Evolutionary conservation across 1,140 invertebrate genomes (phyloP).

Genomic region (Idris sp.): DNA sequence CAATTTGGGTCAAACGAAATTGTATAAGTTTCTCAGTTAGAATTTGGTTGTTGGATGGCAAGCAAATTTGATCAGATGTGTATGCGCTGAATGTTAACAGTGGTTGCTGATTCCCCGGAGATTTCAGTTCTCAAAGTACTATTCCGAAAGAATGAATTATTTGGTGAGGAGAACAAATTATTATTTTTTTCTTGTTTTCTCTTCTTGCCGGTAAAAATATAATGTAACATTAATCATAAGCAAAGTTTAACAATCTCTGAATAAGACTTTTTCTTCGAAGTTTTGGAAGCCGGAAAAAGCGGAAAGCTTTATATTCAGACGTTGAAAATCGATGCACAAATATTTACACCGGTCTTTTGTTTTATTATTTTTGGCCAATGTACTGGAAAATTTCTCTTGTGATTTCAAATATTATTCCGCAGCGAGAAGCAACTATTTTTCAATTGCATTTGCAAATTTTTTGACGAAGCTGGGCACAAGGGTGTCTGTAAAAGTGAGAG

Average conservation of each 20-base stretch:
- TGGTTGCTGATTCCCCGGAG: neutral
- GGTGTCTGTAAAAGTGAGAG: too few relatives aligned
- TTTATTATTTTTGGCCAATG: slow-evolving; percentile 42
- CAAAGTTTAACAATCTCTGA: too few relatives aligned
- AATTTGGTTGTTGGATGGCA: slow-evolving; percentile 1
- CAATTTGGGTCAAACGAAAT: slow-evolving; percentile 17
- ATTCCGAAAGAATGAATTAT: too few relatives aligned
- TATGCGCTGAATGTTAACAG: slow-evolving; percentile 7
- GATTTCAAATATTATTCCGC: slow-evolving; percentile 38
- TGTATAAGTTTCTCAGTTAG: slow-evolving; percentile 18
- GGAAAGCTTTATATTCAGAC: slow-evolving; percentile 15
- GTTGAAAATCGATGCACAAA: slow-evolving; percentile 42
- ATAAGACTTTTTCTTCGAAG: too few relatives aligned
- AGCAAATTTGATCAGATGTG: slow-evolving; percentile 6
- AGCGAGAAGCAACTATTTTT: slow-evolving; percentile 25
- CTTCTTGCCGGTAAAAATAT: too few relatives aligned
- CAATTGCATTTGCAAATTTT: slow-evolving; percentile 38
- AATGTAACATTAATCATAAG: too few relatives aligned
- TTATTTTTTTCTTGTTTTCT: too few relatives aligned
- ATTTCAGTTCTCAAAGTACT: too few relatives aligned
- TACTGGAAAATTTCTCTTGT: slow-evolving; percentile 22
- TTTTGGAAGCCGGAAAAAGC: slow-evolving; percentile 30
- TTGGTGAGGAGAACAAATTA: too few relatives aligned
- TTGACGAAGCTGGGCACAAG: slow-evolving; percentile 8
- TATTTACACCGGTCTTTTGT: slow-evolving; percentile 42